Evolutionary conservation across 2,113 vertebrate species (phyloP), one percentile per base, ranked within the genome.

Genomic region (Boulengeromyrus knoepffleri): DNA sequence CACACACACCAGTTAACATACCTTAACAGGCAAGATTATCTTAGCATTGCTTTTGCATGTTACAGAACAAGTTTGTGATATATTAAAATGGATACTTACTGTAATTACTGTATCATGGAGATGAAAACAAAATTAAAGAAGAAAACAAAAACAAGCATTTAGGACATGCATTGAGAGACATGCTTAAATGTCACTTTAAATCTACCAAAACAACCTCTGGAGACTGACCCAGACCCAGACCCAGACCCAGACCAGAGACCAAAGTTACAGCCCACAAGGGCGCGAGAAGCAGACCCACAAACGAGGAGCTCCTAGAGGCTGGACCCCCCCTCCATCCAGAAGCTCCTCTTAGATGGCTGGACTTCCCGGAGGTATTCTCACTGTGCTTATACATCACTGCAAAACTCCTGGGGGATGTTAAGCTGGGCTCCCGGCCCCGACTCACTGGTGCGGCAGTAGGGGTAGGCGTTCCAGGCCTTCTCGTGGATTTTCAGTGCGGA

Each of bases 391-490:
- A 39, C 31, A 77, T 27, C 58, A 27, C 58, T 10, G 24, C 58
- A 12, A 4, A 66, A 1, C 70, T 39, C 31, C 31, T 12, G 70
- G 13, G 39, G 42, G 47, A 24, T 24, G 42, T 21, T 36, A 46
- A 42, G 7, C 80, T 1, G 2, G 39, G 19, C 39, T 10, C 19
- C 21, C 45, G 8, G 39, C 42, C 21, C 13, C 36, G 36, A 85
- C 96, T 97, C 94, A 99, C 98, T 93, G 0, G 98, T 99, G 93
- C 96, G 96, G 94, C 98, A 99, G 93, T 98, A 99, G 3, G 98
- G 98, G 91, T 98, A 99, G n/a, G 98, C 98, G 89, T 99, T 99
- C 98, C 98, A 99, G 2, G 98, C 98, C 94, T 99, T 96, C 94
- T 99, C 98, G 0, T 99, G 97, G 85, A 99, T 95, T 91, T 97